Evolutionary conservation across 2,113 vertebrate genomes (phyloP).

Genomic region (Vireo altiloquus): DNA sequence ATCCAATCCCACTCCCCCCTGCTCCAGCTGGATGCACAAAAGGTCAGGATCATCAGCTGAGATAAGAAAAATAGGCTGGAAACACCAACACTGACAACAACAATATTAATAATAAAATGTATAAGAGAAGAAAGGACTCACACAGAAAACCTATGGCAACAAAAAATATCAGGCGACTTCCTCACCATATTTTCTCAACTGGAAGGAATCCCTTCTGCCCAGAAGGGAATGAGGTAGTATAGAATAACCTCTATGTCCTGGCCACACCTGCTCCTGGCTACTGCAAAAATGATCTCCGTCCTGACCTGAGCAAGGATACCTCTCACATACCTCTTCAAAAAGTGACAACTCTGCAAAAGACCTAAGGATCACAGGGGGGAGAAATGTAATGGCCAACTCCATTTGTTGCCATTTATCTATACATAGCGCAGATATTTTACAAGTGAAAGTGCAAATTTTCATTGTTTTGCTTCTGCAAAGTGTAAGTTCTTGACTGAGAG

Average conservation of each 20-base stretch:
- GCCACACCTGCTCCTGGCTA: background rate
- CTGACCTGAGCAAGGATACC: background rate
- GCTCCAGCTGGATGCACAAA: background rate
- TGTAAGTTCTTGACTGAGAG: background rate
- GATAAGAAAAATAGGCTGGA: background rate
- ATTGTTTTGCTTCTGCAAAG: background rate
- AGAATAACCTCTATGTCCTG: background rate
- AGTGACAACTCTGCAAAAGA: background rate
- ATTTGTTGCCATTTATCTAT: background rate
- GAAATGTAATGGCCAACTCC: background rate
- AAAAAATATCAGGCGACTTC: background rate
- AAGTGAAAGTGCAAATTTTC: background rate
- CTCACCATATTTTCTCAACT: fast-evolving
- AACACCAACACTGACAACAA: background rate
- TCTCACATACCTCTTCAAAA: background rate
- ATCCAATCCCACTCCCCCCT: background rate
- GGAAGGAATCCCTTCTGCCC: background rate
- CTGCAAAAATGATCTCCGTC: background rate
- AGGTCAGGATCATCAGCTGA: background rate
- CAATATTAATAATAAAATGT: background rate
- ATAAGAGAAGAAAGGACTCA: background rate
- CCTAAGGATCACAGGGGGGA: background rate
- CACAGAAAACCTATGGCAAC: fast-evolving
- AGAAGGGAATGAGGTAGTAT: background rate
- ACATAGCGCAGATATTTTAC: background rate